phyloP scores from a whole-genome alignment of 1,140 invertebrate species.

The Drosophila virilis region DNA sequence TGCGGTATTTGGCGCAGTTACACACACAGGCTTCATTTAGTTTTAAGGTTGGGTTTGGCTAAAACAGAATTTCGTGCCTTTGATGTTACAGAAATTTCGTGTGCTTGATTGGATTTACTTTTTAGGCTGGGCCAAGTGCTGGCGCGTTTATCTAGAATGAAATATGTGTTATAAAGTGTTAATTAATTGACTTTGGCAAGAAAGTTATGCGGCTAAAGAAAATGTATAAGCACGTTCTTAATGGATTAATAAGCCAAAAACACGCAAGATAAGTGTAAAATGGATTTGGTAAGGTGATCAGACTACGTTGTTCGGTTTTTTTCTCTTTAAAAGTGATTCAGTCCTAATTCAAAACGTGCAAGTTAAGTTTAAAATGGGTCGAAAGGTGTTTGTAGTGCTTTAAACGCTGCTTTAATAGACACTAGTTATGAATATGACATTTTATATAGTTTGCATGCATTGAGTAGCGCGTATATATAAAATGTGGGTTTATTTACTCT shows the following conservation, averaged over 20 bases:
- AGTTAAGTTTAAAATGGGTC: background rate
- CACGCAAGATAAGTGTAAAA: too few relatives aligned
- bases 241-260: background rate
- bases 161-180: constrained; percentile 16
- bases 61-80: constrained; percentile 45
- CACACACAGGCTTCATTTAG: constrained; percentile 78
- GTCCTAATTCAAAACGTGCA: too few relatives aligned
- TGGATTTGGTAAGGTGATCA: too few relatives aligned
- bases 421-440: background rate
- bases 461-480: background rate
- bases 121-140: constrained; percentile 3
- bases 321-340: too few relatives aligned
- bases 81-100: constrained; percentile 22
- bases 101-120: constrained; percentile 19
- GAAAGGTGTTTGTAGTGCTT: too few relatives aligned
- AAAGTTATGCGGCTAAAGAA: background rate
- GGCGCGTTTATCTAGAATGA: constrained; percentile 16
- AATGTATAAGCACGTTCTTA: constrained; percentile 6
- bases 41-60: constrained; percentile 53
- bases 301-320: too few relatives aligned
- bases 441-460: background rate
- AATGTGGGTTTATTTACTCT: constrained; percentile 7
- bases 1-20: constrained; percentile 70
- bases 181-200: constrained; percentile 19
- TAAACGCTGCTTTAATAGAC: too few relatives aligned